Base-by-base conservation (phyloP, 2,113 vertebrate species). In the Toxotes jaculatrix region DNA sequence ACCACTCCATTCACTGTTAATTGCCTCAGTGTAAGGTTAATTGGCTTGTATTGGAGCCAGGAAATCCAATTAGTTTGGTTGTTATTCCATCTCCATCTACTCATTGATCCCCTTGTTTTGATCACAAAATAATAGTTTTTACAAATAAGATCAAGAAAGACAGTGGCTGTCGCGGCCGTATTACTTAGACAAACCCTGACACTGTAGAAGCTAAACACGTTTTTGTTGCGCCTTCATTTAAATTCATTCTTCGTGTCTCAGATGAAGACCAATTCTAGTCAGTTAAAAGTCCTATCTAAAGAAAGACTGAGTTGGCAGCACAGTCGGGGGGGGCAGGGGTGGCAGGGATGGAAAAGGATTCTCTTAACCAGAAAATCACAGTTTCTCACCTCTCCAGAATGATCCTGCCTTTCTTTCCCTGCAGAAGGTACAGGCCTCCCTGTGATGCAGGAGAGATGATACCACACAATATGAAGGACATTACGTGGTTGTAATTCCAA, bases 11-110 rank as follows among this genome's bases (percentile, higher is more conserved):
- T 92, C 88, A 82, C 86, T 85, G 81, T 91, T 94, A 91, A 94
- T 94, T 93, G 92, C 86, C 90, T 93, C 83, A 89, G 90, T 91
- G 88, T 90, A 93, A 94, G 93, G 92, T 94, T 94, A 94, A 95
- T 94, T 94, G 93, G 91, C 87, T 93, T 91, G 90, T 91, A 91
- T 92, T 91, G 90, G 87, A 91, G 81, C 79, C 82, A 68, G 90
- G 90, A 90, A 92, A 93, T 94, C 90, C 88, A 90, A 93, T 94
- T 91, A 91, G 82, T 82, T 80, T 55, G 43, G 77, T 81, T 87
- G 84, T 91, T 90, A 88, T 90, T 91, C 82, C 74, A 87, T 91
- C 86, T 85, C 74, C 70, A 86, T 90, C 84, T 67, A 43, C 73
- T 45, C 79, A 94, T 95, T 86, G 92, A 93, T 93, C 79, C 71